Evolutionary conservation across 1,140 invertebrate species (phyloP), one percentile per base, ranked within the genome.

Genomic region (Sweltsa coloradensis): DNA sequence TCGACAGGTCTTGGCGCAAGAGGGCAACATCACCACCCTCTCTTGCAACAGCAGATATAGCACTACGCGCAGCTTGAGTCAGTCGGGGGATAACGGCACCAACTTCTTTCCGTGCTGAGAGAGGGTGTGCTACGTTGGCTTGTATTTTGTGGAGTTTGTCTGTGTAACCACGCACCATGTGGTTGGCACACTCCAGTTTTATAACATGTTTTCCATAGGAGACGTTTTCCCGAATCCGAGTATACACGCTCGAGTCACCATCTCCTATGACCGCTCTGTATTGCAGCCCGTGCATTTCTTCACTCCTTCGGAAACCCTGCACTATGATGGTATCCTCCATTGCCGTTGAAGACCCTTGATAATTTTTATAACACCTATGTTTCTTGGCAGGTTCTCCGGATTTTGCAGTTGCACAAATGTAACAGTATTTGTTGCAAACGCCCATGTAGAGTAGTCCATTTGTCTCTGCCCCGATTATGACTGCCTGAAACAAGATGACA

Each of bases 171-270:
- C 9, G 9, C 7, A 18, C 37, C 9, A 47, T 19, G n/a, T 49
- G 47, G 31, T 49, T 49, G 5, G 16, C 40, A 45, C 40, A 49
- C 31, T 49, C 47, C 5, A 49, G 11, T 29, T 49, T 49, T 19
- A 16, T 7, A 9, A 49, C 47, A 46, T 45, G 11, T 13, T 31
- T 4, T 45, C 47, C 40, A 24, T 49, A 49, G 5, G 14, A 3
- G 13, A 21, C 21, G 18, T 34, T 23, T 18, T 49, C 41, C 19
- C 29, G 40, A 26, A 49, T 49, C n/a, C 24, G 3, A 2, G 47
- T 41, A 45, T 45, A 45, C 2, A 46, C 47, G 19, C 41, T 46
- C 6, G 47, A 49, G 29, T 49, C 47, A 2, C 47, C 40, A 3
- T n/a, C 23, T 9, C 29, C 29, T 9, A 31, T 31, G 9, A 31